phyloP scores from a whole-genome alignment of 2,888 invertebrate species.

The Hirudinaria manillensis region DNA sequence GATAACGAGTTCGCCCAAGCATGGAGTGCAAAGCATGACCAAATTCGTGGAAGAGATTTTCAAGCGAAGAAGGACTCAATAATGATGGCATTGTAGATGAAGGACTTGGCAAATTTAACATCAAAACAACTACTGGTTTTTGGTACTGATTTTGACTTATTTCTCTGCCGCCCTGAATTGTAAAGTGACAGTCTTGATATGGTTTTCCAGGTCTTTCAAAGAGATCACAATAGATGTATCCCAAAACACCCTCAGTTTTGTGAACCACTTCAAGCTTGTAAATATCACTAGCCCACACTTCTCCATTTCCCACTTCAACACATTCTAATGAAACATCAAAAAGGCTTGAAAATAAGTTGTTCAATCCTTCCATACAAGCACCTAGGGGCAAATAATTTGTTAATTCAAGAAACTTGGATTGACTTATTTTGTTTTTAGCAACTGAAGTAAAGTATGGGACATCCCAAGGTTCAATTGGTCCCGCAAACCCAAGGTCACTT shows the following conservation, averaged over 20 bases:
- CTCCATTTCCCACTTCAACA: constrained; percentile 69
- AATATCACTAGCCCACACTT: constrained; percentile 80
- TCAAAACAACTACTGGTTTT: constrained; percentile 84
- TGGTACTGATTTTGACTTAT: constrained; percentile 75
- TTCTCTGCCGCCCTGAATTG: constrained; percentile 84
- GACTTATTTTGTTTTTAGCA: constrained; percentile 45
- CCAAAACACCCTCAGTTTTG: constrained; percentile 72
- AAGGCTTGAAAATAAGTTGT: constrained; percentile 73
- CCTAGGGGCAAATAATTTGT: constrained; percentile 81
- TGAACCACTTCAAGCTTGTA: constrained; percentile 80
- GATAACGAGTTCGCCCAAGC: constrained; percentile 87
- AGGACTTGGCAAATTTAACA: constrained; percentile 77
- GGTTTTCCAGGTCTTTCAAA: constrained; percentile 81
- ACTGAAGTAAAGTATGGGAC: constrained; percentile 69
- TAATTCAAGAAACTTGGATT: constrained; percentile 42
- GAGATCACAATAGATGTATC: constrained; percentile 94
- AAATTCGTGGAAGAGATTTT: constrained; percentile 96
- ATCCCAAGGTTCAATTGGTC: constrained; percentile 66
- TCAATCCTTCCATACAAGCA: constrained; percentile 93
- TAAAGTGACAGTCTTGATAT: constrained; percentile 91
- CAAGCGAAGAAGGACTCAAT: constrained; percentile 75
- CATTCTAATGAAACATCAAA: constrained; percentile 69
- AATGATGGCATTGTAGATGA: constrained; percentile 65
- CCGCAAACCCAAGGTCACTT: background rate
- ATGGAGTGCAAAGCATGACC: constrained; percentile 99